Conservation (phyloP, 2,888 invertebrate species). For the Caenorhabditis uteleia region DNA sequence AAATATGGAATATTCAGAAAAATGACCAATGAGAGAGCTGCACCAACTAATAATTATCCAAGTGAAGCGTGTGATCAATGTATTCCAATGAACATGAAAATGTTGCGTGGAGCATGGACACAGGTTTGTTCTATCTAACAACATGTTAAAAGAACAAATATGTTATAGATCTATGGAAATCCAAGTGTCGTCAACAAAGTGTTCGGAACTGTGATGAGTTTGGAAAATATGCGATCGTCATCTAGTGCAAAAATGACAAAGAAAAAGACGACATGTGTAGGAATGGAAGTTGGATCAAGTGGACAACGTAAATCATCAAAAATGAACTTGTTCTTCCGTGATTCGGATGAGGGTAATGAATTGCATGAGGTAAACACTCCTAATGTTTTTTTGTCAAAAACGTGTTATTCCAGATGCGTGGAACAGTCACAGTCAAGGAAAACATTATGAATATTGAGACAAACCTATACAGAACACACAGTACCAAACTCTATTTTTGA, state of each 20-base stretch:
- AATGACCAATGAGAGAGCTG: conserved; percentile 27
- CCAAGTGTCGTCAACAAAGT: conserved; percentile 58
- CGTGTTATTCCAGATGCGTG: conserved; percentile 51
- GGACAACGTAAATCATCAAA: conserved; percentile 29
- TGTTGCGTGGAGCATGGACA: conserved; percentile 61
- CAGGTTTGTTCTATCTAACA: conserved; percentile 38
- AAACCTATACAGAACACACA: conserved; percentile 51
- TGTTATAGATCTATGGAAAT: conserved; percentile 58
- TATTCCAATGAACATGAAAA: conserved; percentile 49
- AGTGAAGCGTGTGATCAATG: conserved; percentile 51
- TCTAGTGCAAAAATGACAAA: conserved; percentile 41
- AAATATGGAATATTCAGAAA: conserved; percentile 27
- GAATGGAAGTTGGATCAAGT: conserved; percentile 50
- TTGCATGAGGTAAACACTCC: conserved; percentile 54
- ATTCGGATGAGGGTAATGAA: conserved; percentile 47
- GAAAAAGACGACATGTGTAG: conserved; percentile 56
- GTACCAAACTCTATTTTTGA: conserved; percentile 12
- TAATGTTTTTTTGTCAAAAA: conserved; percentile 1
- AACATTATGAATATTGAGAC: conserved; percentile 44
- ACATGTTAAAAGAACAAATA: too few species aligned
- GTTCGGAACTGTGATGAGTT: conserved; percentile 57
- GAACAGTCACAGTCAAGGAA: conserved; percentile 38
- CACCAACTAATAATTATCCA: too few species aligned
- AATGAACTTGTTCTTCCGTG: conserved; percentile 61
- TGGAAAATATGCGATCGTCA: conserved; percentile 38